Conservation (phyloP, 2,113 vertebrate species). For the Trogon melanurus region DNA sequence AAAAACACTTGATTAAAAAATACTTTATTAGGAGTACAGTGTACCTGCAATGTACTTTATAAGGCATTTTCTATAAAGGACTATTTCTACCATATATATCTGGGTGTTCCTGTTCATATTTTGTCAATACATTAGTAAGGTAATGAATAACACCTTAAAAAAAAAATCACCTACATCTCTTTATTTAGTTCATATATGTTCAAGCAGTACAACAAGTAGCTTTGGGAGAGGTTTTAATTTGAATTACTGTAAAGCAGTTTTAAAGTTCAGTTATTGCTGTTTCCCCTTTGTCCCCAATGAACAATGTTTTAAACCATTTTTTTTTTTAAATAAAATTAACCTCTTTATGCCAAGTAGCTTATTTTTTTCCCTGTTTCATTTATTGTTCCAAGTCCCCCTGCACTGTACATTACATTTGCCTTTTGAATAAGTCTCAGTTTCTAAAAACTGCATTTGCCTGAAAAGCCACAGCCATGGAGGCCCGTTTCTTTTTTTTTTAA, state of each 20-base stretch:
- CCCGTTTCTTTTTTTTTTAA: background rate
- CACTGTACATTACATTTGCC: fast-evolving
- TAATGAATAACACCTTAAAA: constrained; percentile 63
- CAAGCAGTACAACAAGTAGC: constrained; percentile 73
- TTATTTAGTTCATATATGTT: constrained; percentile 78
- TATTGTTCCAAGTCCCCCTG: background rate
- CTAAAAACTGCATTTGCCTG: background rate
- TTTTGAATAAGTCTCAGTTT: background rate
- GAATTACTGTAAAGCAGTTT: constrained; percentile 15
- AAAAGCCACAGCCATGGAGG: fast-evolving
- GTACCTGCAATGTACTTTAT: constrained; percentile 77
- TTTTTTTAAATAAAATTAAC: background rate
- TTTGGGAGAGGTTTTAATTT: constrained; percentile 58
- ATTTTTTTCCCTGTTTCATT: background rate
- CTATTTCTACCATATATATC: constrained; percentile 44
- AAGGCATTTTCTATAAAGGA: constrained; percentile 65
- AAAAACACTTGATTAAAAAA: constrained; percentile 64
- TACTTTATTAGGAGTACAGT: constrained; percentile 75
- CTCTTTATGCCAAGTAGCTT: background rate
- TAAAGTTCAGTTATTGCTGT: background rate
- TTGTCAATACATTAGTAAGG: constrained; percentile 55
- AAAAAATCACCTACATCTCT: constrained; percentile 71
- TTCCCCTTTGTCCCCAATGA: background rate
- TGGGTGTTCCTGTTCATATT: constrained; percentile 39
- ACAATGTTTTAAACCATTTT: background rate